phyloP scores from a whole-genome alignment of 1,140 invertebrate species.

The Drosophila triauraria region DNA sequence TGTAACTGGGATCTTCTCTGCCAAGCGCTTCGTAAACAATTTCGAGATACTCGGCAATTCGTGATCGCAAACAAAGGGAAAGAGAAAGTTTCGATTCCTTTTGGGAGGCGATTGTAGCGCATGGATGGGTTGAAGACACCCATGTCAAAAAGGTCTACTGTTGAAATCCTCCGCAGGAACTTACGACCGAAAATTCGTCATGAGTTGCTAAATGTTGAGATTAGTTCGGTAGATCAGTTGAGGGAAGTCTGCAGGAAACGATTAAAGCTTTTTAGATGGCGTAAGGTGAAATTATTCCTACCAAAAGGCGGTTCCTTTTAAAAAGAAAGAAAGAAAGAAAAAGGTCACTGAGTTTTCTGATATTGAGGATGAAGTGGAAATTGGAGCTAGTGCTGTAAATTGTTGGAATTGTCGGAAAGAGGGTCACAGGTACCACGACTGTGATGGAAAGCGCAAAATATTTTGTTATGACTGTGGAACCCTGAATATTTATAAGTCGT shows the following conservation, averaged over 20 bases:
- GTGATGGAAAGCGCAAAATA: constrained; percentile 5
- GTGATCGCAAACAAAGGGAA: constrained; percentile 2
- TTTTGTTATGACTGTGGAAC: constrained; percentile 4
- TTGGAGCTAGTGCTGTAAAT: background rate
- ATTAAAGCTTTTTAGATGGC: constrained; percentile 2
- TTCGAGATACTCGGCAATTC: background rate
- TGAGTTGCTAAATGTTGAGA: constrained; percentile 7
- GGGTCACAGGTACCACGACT: constrained; percentile 8
- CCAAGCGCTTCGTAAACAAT: background rate
- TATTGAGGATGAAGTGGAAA: background rate
- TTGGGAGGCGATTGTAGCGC: background rate
- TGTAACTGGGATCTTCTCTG: background rate
- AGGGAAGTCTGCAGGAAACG: constrained; percentile 5
- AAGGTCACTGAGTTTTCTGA: background rate
- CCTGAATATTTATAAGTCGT: background rate
- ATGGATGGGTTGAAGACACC: background rate
- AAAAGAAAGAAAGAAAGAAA: background rate
- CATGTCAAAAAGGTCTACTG: background rate
- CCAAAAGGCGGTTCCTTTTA: constrained; percentile 9
- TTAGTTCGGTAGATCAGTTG: background rate
- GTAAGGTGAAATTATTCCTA: background rate
- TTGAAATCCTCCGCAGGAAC: background rate
- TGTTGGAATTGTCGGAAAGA: constrained; percentile 21
- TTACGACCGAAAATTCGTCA: background rate
- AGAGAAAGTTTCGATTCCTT: background rate